Evolutionary conservation across 2,797 vertebrate genomes (phyloP).

Genomic region (Acestrorhynchus altus): DNA sequence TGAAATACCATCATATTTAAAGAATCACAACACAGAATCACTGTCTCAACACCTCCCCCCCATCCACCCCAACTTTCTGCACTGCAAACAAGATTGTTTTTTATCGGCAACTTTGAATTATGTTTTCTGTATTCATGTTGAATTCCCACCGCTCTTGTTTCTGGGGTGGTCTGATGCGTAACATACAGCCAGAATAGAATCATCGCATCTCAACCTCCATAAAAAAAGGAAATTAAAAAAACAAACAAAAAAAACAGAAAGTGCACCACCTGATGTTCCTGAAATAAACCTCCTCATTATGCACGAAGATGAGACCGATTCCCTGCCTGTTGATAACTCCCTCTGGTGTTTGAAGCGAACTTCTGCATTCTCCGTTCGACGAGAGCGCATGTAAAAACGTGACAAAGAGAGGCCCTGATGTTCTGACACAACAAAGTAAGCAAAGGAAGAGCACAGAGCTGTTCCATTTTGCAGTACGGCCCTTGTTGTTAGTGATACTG

Average conservation of each 20-base stretch:
- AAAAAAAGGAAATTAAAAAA: slow-evolving; percentile 38
- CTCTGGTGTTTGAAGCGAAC: slow-evolving; percentile 39
- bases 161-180: slow-evolving; percentile 68
- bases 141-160: slow-evolving; percentile 73
- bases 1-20: slow-evolving; percentile 61
- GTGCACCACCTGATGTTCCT: slow-evolving; percentile 65
- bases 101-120: slow-evolving; percentile 67
- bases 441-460: neutral
- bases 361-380: slow-evolving; percentile 28
- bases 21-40: slow-evolving; percentile 54
- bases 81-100: slow-evolving; percentile 61
- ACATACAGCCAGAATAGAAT: slow-evolving; percentile 65
- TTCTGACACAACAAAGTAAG: slow-evolving; percentile 21
- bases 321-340: slow-evolving; percentile 52
- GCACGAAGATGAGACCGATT: slow-evolving; percentile 58
- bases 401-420: slow-evolving; percentile 5
- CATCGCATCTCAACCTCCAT: slow-evolving; percentile 51
- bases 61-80: slow-evolving; percentile 22
- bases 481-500: slow-evolving; percentile 12
- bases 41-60: slow-evolving; percentile 13
- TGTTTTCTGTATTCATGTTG: slow-evolving; percentile 64
- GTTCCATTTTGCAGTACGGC: neutral
- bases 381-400: slow-evolving; percentile 19
- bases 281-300: slow-evolving; percentile 77
- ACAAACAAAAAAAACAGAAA: neutral